A percentile compares a stretch with the other conserved stretches of the same genome.
Evolutionary conservation across 1,140 invertebrate genomes (phyloP).

Genomic region (Drosophila cardini): DNA sequence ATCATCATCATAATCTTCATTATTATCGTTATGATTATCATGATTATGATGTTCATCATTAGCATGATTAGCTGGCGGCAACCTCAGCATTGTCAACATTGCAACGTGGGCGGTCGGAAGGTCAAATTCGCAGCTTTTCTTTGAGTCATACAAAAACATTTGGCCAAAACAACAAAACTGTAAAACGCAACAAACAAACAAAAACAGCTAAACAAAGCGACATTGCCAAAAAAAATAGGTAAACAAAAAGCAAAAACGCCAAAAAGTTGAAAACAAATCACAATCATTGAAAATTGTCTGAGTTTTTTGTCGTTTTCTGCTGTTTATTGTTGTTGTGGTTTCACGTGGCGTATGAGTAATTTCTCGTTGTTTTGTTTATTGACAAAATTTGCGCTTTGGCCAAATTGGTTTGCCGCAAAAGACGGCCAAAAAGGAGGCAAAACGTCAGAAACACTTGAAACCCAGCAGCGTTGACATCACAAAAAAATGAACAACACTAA

Average conservation of each 20-base stretch:
- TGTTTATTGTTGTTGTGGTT: constrained; percentile 38
- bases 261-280: constrained; percentile 12
- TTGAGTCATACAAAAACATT: constrained; percentile 13
- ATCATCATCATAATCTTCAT: constrained; percentile 23
- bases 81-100: constrained; percentile 33
- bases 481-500: constrained; percentile 19
- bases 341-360: constrained; percentile 73
- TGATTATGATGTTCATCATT: constrained; percentile 36
- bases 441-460: constrained; percentile 46
- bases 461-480: constrained; percentile 27
- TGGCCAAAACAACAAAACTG: background rate
- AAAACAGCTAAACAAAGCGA: constrained; percentile 15
- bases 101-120: constrained; percentile 57
- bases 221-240: constrained; percentile 7
- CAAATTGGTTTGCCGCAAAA: constrained; percentile 46
- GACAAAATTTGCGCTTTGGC: constrained; percentile 56
- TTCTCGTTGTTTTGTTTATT: constrained; percentile 59
- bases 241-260: background rate
- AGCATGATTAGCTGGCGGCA: constrained; percentile 40
- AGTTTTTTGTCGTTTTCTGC: background rate
- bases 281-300: constrained; percentile 43
- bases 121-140: constrained; percentile 41
- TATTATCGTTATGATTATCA: constrained; percentile 14
- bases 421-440: constrained; percentile 24
- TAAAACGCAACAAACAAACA: constrained; percentile 13